A percentile compares a stretch with the other conserved stretches of the same genome.
phyloP scores from a whole-genome alignment of 2,888 invertebrate genomes.

The Aspidiotus rigidus region DNA sequence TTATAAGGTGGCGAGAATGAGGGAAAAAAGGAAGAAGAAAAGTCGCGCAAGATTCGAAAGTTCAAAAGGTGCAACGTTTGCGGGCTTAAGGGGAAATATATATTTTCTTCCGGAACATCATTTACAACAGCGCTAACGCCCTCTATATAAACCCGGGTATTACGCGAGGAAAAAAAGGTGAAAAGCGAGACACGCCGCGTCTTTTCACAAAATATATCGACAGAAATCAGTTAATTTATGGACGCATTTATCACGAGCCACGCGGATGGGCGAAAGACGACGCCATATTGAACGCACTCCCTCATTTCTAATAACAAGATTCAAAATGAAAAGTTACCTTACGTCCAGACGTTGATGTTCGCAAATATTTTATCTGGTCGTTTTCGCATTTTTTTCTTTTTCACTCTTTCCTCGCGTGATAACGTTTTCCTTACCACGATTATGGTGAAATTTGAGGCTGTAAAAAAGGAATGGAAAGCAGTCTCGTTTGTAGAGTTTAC shows the following conservation, averaged over 20 bases:
- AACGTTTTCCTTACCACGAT: slow-evolving; percentile 1
- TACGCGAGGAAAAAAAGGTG: slow-evolving; percentile 21
- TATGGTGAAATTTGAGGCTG: neutral
- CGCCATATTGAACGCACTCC: slow-evolving; percentile 32
- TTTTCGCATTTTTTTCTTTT: neutral
- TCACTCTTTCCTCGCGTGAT: neutral
- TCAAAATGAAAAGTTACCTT: slow-evolving; percentile 33
- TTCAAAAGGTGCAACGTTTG: slow-evolving; percentile 32
- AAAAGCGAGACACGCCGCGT: slow-evolving; percentile 27
- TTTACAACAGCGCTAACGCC: slow-evolving; percentile 32
- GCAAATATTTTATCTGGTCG: slow-evolving; percentile 27
- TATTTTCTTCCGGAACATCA: slow-evolving; percentile 22
- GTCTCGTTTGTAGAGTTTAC: neutral
- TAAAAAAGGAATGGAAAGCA: neutral
- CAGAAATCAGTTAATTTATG: slow-evolving; percentile 34
- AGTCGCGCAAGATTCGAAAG: slow-evolving; percentile 20
- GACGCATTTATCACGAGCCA: slow-evolving; percentile 28
- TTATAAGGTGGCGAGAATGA: neutral
- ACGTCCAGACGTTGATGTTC: slow-evolving; percentile 28
- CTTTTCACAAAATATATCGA: slow-evolving; percentile 30
- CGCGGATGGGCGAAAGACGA: slow-evolving; percentile 19
- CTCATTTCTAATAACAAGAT: slow-evolving; percentile 34
- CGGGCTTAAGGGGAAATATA: slow-evolving; percentile 30
- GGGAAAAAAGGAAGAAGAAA: slow-evolving; percentile 1
- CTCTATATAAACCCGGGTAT: slow-evolving; percentile 14